Evolutionary conservation across 2,888 invertebrate genomes (phyloP), one percentile per base, ranked within the genome.

Genomic region (Himalopsyche kuldschensis): DNA sequence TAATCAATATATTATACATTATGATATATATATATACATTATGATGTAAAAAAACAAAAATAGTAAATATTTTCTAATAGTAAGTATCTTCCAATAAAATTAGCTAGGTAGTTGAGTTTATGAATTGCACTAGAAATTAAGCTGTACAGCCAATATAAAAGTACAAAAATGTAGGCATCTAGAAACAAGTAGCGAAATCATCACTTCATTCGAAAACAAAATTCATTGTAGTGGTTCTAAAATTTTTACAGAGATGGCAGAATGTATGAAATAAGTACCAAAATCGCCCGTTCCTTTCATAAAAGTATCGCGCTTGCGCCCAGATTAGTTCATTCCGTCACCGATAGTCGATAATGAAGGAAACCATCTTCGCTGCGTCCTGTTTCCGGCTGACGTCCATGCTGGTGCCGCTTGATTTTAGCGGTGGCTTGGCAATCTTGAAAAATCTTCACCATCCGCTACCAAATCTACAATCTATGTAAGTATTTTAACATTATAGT

Each of bases 221-320:
- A 41, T 41, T 15, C 4, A 69, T 20, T 20, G n/a, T 1, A 41
- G 41, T 41, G 41, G 15, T 15, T 69, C 69, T 27, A 27, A 27
- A 75, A 75, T 31, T 11, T 31, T 11, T 27, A 30, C 32, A 3
- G n/a, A 76, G 78, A 78, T 46, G 69, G 69, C 69, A 27, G 8
- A 4, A n/a, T 35, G 15, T 6, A 11, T 8, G 10, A 35, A 32
- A 41, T 24, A 35, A 41, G 32, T 76, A 35, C 35, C 41, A 41
- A 76, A 20, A 31, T 55, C 47, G 17, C 6, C 30, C 79, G 32
- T 75, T 4, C 31, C 79, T 78, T 82, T 35, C 46, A 27, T 41
- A 76, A 76, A 75, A 76, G 35, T 76, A 76, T 32, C 41, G 82
- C 82, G 82, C 82, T 79, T 79, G 82, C 82, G 82, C 82, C 24